Evolutionary conservation across 2,797 vertebrate genomes (phyloP).

Genomic region (Orestias chungarensis): DNA sequence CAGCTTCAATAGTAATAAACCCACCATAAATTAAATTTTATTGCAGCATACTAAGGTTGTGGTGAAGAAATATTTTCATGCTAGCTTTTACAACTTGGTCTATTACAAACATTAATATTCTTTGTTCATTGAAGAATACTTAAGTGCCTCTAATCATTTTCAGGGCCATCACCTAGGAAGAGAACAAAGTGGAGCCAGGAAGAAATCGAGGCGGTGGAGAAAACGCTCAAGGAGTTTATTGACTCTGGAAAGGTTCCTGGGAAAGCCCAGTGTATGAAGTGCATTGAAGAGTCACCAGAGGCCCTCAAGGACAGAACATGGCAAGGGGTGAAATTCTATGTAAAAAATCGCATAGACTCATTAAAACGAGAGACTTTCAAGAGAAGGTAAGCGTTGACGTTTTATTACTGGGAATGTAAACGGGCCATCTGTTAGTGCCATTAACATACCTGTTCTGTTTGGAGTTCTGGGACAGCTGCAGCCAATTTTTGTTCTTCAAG

Average conservation of each 20-base stretch:
- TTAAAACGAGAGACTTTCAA: not conserved
- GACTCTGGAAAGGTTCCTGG: not conserved
- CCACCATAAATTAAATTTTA: not conserved
- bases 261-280: not conserved
- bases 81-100: too few relatives aligned
- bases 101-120: too few relatives aligned
- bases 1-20: not conserved
- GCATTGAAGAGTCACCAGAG: not conserved
- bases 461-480: not conserved
- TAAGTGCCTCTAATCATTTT: too few relatives aligned
- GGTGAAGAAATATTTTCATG: not conserved
- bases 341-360: not conserved
- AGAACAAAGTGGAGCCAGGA: too few relatives aligned
- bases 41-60: not conserved
- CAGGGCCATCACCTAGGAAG: too few relatives aligned
- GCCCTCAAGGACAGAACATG: not conserved
- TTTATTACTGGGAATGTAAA: not conserved
- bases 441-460: not conserved
- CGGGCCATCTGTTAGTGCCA: not conserved
- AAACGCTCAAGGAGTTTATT: too few relatives aligned
- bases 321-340: not conserved
- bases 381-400: not conserved
- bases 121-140: too few relatives aligned
- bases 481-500: not conserved
- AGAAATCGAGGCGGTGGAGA: too few relatives aligned